Evolutionary conservation across 2,113 vertebrate species (phyloP).

Genomic region (Amia ocellicauda): DNA sequence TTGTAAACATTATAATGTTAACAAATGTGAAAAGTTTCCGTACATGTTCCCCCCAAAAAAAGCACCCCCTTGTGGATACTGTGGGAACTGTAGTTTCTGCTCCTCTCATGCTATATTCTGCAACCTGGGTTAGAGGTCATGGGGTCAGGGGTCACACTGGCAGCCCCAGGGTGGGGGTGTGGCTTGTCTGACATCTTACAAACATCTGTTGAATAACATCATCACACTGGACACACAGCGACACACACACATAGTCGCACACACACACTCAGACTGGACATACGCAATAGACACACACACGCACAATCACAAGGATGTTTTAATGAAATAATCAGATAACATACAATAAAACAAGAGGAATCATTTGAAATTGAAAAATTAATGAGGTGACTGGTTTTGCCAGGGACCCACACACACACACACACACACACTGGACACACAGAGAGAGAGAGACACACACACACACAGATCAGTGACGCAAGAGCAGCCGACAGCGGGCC

Average conservation of each 20-base stretch:
- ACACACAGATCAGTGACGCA: background rate
- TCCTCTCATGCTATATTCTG: too few species aligned
- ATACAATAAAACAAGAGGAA: too few species aligned
- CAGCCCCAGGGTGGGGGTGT: constrained; percentile 1
- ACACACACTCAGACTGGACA: constrained; percentile 13
- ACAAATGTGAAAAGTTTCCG: too few species aligned
- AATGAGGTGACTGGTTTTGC: too few species aligned
- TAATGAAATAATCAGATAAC: too few species aligned
- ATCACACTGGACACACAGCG: constrained; percentile 12
- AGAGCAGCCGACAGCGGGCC: background rate
- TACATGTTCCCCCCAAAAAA: too few species aligned
- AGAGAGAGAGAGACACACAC: constrained; percentile 1
- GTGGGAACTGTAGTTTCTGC: too few species aligned
- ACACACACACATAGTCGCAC: background rate
- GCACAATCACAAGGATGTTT: constrained; percentile 13
- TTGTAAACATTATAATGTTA: too few species aligned
- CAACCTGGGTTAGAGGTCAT: constrained; percentile 22
- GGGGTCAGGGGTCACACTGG: constrained; percentile 24
- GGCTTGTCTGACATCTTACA: constrained; percentile 3
- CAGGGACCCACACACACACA: background rate
- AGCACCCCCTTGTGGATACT: too few species aligned
- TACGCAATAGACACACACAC: background rate
- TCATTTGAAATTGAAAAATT: too few species aligned
- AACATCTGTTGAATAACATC: constrained; percentile 27
- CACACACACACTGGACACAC: constrained; percentile 11